Conservation (phyloP, 2,888 invertebrate species). For the Cylloceria caligata region DNA sequence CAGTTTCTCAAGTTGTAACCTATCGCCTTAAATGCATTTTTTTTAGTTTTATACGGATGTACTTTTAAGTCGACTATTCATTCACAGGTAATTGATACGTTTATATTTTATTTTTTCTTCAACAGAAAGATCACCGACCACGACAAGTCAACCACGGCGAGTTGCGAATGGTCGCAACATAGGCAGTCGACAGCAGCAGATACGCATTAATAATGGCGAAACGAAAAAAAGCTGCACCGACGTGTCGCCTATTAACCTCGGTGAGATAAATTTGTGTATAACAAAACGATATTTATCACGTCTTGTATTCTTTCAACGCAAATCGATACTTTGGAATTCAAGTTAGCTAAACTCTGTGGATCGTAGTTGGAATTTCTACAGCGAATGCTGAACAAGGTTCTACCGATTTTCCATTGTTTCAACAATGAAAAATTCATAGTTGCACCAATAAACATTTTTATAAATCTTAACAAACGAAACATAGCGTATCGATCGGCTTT, state of each 20-base stretch:
- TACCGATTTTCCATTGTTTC: conserved; percentile 1
- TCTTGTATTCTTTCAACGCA: background rate
- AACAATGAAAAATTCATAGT: conserved; percentile 1
- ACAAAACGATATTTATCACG: background rate
- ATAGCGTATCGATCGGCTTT: background rate
- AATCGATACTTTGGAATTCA: background rate
- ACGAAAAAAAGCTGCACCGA: conserved; percentile 79
- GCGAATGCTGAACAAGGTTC: background rate
- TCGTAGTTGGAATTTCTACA: background rate
- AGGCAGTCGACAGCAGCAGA: conserved; percentile 68
- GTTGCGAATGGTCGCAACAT: conserved; percentile 77
- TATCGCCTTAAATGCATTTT: too few relatives aligned
- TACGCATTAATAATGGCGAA: conserved; percentile 79
- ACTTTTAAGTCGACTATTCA: background rate
- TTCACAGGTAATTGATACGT: conserved; percentile 37
- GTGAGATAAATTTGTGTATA: conserved; percentile 72
- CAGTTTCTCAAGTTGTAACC: too few relatives aligned
- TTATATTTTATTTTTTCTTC: conserved; percentile 32
- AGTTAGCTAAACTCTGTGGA: background rate
- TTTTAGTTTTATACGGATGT: background rate
- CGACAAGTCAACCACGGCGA: conserved; percentile 79
- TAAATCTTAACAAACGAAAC: background rate
- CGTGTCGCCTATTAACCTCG: conserved; percentile 79
- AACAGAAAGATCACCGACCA: conserved; percentile 80
- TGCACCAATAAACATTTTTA: too few relatives aligned